phyloP scores from a whole-genome alignment of 1,140 invertebrate genomes.

The Euschistus heros region DNA sequence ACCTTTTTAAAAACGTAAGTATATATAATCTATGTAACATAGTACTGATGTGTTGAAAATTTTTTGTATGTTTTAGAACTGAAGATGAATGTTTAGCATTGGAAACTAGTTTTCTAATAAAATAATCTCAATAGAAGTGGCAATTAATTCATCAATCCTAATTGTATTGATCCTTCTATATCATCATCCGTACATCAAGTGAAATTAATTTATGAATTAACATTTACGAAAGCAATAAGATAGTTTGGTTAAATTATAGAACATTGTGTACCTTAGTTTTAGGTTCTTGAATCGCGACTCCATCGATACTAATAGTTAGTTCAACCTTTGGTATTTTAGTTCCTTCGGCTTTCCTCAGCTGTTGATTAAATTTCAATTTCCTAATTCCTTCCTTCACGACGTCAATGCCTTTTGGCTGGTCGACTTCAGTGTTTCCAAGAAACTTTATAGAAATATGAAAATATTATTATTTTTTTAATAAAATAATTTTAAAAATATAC shows the following conservation, averaged over 20 bases:
- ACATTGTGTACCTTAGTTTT: conserved; percentile 44
- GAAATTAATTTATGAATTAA: no score
- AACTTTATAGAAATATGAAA: conserved; percentile 49
- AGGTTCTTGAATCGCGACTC: conserved; percentile 82
- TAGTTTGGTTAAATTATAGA: not conserved
- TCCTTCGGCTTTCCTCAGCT: conserved; percentile 83
- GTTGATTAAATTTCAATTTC: conserved; percentile 88
- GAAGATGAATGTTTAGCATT: no score
- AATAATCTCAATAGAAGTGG: no score
- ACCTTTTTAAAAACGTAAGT: no score
- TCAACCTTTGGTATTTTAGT: conserved; percentile 88
- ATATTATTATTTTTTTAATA: not conserved
- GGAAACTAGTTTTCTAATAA: no score
- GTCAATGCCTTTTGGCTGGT: conserved; percentile 92
- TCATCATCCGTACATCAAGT: no score
- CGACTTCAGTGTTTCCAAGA: conserved; percentile 83
- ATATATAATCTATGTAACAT: no score
- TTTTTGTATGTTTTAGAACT: no score
- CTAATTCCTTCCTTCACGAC: conserved; percentile 92
- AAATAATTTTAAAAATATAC: not conserved
- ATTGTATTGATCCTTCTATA: no score
- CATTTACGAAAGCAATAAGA: no score
- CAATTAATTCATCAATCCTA: no score
- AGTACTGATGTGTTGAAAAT: no score
- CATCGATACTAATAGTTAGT: conserved; percentile 88